Base-by-base conservation (phyloP, 2,113 vertebrate genomes). In the Falco punctatus region DNA sequence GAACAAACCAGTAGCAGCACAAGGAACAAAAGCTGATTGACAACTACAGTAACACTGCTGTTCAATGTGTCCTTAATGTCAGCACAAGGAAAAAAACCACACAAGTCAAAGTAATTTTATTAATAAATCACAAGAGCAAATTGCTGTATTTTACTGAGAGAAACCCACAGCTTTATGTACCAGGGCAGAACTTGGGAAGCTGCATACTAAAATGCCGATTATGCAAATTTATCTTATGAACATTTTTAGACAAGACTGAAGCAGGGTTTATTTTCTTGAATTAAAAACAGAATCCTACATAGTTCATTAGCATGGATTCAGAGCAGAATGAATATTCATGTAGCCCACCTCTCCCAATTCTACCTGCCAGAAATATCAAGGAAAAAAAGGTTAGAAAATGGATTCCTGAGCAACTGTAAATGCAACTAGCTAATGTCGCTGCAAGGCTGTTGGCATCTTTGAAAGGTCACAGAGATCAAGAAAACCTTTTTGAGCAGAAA, bases 241-340 rank as follows among this genome's bases (percentile, higher is more conserved):
- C 89, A 81, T 90, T 97, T 95, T 96, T 95, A 94, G 83, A 92
- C 27, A 92, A 91, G 81, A 94, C 92, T 74, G 84, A 92, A 94
- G 55, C 30, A 72, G 35, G 32, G 59, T 90, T 96, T 96, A 90
- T 93, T 91, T 81, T 95, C 85, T 88, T 94, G 91, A 93, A 97
- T 94, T 96, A 94, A 97, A 94, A 91, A 6, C 55, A 92, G 67
- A 92, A 93, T 94, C 94, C 85, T 94, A 96, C 30, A 0, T 92
- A 88, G 78, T 92, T 95, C 86, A 94, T 96, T 92, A 94, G 70
- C 86, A 96, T 94, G 64, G 79, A 96, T 96, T 92, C 91, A 74
- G 86, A 97, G 44, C 64, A 82, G 66, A 91, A 93, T 91, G 46
- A 94, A 95, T 94, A 94, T 95, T 97, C 95, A 97, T 85, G 67